Conservation (phyloP, 2,888 invertebrate genomes). For the Drosophila phalerata region DNA sequence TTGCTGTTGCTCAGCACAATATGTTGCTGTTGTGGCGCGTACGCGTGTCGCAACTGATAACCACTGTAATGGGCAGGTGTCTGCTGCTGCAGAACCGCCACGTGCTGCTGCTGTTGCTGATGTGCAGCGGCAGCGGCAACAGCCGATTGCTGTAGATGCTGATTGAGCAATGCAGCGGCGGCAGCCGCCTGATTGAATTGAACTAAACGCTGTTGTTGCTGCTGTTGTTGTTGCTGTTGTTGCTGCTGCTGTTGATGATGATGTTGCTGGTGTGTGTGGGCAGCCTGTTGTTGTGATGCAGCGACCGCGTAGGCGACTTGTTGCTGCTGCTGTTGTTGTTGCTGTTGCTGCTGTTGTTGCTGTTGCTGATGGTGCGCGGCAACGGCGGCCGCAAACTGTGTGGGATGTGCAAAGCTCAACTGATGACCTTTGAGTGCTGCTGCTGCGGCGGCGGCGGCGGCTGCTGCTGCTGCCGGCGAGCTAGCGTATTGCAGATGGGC, state of each 20-base stretch:
- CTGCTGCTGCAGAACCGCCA: conserved; percentile 77
- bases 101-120: conserved; percentile 80
- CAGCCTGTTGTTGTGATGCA: conserved; percentile 69
- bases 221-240: conserved; percentile 48
- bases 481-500: conserved; percentile 83
- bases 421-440: conserved; percentile 81
- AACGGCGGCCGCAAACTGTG: conserved; percentile 82
- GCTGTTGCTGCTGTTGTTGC: conserved; percentile 59
- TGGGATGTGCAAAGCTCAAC: conserved; percentile 77
- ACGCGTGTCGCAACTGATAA: conserved; percentile 77
- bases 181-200: conserved; percentile 81
- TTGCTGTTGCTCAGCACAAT: conserved; percentile 58
- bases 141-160: conserved; percentile 80
- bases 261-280: conserved; percentile 84
- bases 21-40: conserved; percentile 71
- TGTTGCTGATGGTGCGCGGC: conserved; percentile 78
- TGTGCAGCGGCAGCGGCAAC: conserved; percentile 83
- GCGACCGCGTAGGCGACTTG: conserved; percentile 65
- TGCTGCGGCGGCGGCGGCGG: conserved; percentile 72
- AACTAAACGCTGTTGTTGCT: conserved; percentile 76
- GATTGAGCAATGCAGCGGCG: conserved; percentile 81
- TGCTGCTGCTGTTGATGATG: conserved; percentile 66
- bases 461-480: conserved; percentile 84
- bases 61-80: conserved; percentile 78
- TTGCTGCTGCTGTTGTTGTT: conserved; percentile 54